Conservation (phyloP, 1,140 invertebrate genomes). For the Zaprionus nigranus region DNA sequence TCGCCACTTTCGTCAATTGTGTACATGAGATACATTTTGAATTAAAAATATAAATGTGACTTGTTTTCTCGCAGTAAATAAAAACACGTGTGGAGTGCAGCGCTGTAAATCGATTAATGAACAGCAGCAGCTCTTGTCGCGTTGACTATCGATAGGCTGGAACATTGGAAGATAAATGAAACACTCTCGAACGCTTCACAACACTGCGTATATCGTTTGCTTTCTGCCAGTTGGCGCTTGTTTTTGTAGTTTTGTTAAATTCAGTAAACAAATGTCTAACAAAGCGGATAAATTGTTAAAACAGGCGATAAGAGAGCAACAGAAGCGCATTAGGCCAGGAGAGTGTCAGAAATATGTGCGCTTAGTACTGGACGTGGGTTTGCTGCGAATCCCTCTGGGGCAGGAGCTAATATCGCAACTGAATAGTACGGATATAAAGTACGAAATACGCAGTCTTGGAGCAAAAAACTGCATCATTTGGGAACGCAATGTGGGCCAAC, state of each 20-base stretch:
- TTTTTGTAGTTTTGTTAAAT: conserved; percentile 2
- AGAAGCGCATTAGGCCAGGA: conserved; percentile 85
- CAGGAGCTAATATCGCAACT: conserved; percentile 50
- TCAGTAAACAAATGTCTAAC: conserved; percentile 36
- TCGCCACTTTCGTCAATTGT: conserved; percentile 89
- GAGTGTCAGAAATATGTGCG: conserved; percentile 86
- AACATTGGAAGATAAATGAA: not conserved
- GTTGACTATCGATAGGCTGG: conserved; percentile 6
- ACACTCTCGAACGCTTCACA: not conserved
- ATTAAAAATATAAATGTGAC: conserved; percentile 10
- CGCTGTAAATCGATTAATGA: conserved; percentile 19
- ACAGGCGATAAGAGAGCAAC: conserved; percentile 71
- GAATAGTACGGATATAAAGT: conserved; percentile 48
- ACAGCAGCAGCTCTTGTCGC: not conserved
- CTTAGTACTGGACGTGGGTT: conserved; percentile 84
- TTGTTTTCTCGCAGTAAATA: conserved; percentile 39
- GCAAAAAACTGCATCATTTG: conserved; percentile 83
- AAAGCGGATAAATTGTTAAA: conserved; percentile 74
- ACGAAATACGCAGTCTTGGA: conserved; percentile 59
- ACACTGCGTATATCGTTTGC: conserved; percentile 12
- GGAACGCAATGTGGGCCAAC: conserved; percentile 77
- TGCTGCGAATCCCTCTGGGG: conserved; percentile 42
- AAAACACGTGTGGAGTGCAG: conserved; percentile 67
- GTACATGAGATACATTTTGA: conserved; percentile 91
- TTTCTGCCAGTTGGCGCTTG: conserved; percentile 19